A percentile compares a stretch with the other conserved stretches of the same genome.
These are phyloP conservation scores for Onychomys arenicola DNA, from an alignment of 2,797 vertebrate species.

Conservation along the genomic window DNA sequence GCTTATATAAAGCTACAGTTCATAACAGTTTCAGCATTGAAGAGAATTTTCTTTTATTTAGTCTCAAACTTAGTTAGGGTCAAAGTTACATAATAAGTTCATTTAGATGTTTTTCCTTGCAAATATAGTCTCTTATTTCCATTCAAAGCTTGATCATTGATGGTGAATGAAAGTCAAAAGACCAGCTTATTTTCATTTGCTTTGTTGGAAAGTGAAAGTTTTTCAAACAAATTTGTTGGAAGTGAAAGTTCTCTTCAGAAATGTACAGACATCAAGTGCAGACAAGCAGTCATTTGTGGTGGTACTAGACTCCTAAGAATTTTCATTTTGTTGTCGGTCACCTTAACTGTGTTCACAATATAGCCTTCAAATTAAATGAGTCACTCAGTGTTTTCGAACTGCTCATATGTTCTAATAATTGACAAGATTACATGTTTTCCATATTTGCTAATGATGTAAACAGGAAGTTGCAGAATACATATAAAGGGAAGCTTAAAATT, in stretches of 20 bases:
- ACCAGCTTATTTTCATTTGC: background rate
- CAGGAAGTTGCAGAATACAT: conserved; percentile 65
- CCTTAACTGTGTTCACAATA: background rate
- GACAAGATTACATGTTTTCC: background rate
- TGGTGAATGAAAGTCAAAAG: background rate
- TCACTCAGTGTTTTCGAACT: background rate
- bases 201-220: background rate
- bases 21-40: background rate
- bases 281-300: background rate
- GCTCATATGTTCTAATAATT: background rate
- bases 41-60: conserved; percentile 33
- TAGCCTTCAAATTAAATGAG: background rate
- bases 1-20: background rate
- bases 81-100: background rate
- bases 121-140: background rate
- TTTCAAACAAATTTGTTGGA: background rate
- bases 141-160: background rate
- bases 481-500: conserved; percentile 48
- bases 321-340: background rate
- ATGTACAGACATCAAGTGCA: background rate
- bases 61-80: background rate
- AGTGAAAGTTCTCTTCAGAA: background rate
- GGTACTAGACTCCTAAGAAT: background rate
- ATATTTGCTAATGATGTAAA: conserved; percentile 18
- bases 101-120: background rate